Evolutionary conservation across 2,888 invertebrate species (phyloP), one percentile per base, ranked within the genome.

Genomic region (Amiota communis): DNA sequence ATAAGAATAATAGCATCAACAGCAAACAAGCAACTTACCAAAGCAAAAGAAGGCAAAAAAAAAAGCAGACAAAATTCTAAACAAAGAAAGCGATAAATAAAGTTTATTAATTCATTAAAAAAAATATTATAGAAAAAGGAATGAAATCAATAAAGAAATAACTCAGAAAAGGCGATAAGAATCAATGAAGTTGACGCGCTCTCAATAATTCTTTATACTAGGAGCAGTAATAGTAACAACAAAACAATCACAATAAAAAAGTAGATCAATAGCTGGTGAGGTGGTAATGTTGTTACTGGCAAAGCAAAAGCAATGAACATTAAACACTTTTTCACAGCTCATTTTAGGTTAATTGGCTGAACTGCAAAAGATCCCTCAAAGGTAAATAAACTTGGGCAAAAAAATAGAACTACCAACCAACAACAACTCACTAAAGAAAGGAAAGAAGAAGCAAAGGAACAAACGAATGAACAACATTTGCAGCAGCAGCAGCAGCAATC

Each of bases 331-430:
- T 57, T 17, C 56, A 46, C 73, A 59, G 70, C 78, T 74, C 81
- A 83, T 83, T 86, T 80, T 78, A 84, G 80, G 85, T 80, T 83
- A 84, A 78, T 82, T 86, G 82, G 86, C 86, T 17, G 53, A n/a
- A 12, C 53, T 9, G 53, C 53, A 12, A 53, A n/a, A 12, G n/a
- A 53, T 12, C 13, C 53, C 53, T n/a, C 53, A 53, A 53, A 53
- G 53, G 53, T n/a, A 36, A 36, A 36, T 36, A 36, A 36, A 36
- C 36, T 36, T 36, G 36, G 36, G 53, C 53, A 53, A 53, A 53
- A 53, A 53, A 15, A 15, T 8, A 20, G 8, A 86, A 81, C 81
- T 46, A 51, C 13, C 15, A 17, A 23, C 11, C 49, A 12, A 48
- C 67, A 68, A 49, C 49, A 49, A 20, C 49, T 17, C 23, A 17